Evolutionary conservation across 1,140 invertebrate genomes (phyloP), one percentile per base, ranked within the genome.

Genomic region (Coboldia fuscipes): DNA sequence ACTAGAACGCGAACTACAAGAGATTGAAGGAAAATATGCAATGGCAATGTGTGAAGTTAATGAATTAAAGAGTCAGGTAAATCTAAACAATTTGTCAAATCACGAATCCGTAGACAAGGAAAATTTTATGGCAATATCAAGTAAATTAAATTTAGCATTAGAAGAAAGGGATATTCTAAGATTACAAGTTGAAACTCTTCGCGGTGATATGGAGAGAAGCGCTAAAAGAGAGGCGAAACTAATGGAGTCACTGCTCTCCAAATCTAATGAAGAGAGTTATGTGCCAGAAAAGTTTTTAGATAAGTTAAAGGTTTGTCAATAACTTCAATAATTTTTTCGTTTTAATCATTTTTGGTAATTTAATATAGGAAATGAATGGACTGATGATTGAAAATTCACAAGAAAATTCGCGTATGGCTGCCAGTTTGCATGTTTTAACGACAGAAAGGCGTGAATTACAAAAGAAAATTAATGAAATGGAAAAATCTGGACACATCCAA

Each of bases 361-460:
- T n/a, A n/a, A n/a, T n/a, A n/a, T n/a, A n/a, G 48, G 63, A 68
- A 41, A 54, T 69, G 21, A 65, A 61, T 26, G 42, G 45, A 2
- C 42, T 48, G 13, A 46, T 65, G 23, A 52, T 57, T 22, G 56
- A 54, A 42, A 55, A 62, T 28, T 51, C 54, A 1, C 42, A 51
- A n/a, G 65, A 69, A 34, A 68, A 68, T 37, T 56, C 51, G 20
- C 52, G 57, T 38, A 55, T 59, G 45, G 49, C 60, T n/a, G 59
- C 62, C 30, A 56, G 58, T 0, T 48, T 63, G 1, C 50, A 52
- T 36, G 53, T 50, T 36, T 39, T 65, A 18, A 59, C 56, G 2
- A 44, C 47, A 3, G 63, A 65, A 32, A 48, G 61, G 8, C 45
- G 43, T 34, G 42, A 44, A 5, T 35, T 64, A 31, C 58, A 63